phyloP scores from a whole-genome alignment of 2,797 vertebrate species.

The Graptemys geographica region DNA sequence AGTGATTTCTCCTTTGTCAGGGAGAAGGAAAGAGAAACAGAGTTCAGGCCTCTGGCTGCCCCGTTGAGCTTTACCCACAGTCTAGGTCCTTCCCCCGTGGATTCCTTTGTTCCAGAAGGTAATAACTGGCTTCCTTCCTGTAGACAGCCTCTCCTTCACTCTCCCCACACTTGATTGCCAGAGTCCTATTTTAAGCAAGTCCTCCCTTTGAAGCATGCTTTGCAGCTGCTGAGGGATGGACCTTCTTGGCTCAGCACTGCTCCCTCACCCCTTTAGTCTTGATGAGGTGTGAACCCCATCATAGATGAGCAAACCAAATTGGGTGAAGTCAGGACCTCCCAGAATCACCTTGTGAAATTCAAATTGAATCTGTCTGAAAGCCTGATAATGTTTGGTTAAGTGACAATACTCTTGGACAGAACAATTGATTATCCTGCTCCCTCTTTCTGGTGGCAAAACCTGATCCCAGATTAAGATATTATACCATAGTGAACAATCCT shows the following conservation, averaged over 20 bases:
- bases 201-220: not conserved
- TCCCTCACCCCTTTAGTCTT: not conserved
- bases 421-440: not conserved
- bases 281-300: not conserved
- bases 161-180: not conserved
- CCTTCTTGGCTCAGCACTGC: not conserved
- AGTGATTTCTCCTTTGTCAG: not conserved
- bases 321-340: conserved; percentile 38
- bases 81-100: not conserved
- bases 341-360: conserved; percentile 51
- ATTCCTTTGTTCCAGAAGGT: not conserved
- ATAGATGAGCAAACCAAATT: conserved; percentile 13
- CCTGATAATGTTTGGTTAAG: conserved; percentile 21
- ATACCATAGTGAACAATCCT: not conserved
- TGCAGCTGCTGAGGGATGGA: not conserved
- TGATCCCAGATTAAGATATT: conserved; percentile 53
- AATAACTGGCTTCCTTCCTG: not conserved
- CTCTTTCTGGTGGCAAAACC: conserved; percentile 1
- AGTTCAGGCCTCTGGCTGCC: not conserved
- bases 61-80: not conserved
- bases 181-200: not conserved
- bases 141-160: not conserved
- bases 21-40: not conserved
- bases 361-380: conserved; percentile 37
- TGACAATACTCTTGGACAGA: conserved; percentile 20